These are phyloP conservation scores for Astatotilapia flaviijosephi DNA, from an alignment of 2,113 vertebrate genomes.

Conservation along the genomic window DNA sequence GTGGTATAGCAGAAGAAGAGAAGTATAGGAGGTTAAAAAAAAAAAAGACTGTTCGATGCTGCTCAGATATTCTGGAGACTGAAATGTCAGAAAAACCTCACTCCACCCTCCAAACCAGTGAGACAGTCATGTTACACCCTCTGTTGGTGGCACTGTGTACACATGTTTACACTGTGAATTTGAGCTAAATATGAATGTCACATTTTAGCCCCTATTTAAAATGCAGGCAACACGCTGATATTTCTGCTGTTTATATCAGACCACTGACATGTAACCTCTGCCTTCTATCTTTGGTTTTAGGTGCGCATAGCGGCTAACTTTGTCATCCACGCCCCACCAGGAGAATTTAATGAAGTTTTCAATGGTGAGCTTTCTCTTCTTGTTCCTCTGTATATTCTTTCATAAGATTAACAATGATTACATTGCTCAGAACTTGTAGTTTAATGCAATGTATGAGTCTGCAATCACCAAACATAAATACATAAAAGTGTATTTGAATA, in stretches of 20 bases:
- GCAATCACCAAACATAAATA: background rate
- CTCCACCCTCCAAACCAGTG: background rate
- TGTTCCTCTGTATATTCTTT: background rate
- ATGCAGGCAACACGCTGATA: background rate
- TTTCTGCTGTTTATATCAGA: background rate
- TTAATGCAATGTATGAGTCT: background rate
- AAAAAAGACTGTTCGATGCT: background rate
- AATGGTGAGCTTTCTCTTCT: constrained; percentile 78
- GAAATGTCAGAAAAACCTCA: background rate
- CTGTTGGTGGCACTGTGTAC: constrained; percentile 11
- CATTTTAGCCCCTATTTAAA: background rate
- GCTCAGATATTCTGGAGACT: background rate
- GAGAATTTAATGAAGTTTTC: constrained; percentile 97
- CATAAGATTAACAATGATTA: background rate
- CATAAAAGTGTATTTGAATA: background rate
- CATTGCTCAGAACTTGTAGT: background rate
- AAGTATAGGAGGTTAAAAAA: background rate
- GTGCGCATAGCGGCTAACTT: constrained; percentile 95
- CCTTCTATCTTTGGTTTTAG: constrained; percentile 60
- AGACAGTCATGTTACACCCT: constrained; percentile 3
- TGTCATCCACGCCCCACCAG: constrained; percentile 92
- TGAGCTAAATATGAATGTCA: background rate
- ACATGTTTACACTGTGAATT: background rate
- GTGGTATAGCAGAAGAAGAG: constrained; percentile 9
- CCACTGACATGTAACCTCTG: background rate